phyloP scores from a whole-genome alignment of 2,113 vertebrate species.

The Cyprinodon tularosa region DNA sequence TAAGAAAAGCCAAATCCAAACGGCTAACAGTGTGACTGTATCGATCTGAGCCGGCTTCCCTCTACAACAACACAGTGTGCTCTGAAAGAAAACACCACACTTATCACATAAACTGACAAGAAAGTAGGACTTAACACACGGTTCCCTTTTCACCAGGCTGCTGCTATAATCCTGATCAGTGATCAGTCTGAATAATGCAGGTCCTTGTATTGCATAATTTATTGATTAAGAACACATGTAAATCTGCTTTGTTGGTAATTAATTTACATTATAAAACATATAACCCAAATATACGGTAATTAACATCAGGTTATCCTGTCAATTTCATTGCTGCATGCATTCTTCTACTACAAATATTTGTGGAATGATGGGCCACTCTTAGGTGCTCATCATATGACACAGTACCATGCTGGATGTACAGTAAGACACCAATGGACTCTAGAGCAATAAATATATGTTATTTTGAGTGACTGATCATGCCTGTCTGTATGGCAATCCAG shows the following conservation, averaged over 20 bases:
- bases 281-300: neutral
- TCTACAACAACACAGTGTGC: conserved; percentile 37
- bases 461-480: too few relatives aligned
- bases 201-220: neutral
- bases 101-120: conserved; percentile 39
- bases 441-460: too few relatives aligned
- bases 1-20: conserved; percentile 54
- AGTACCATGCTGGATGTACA: too few relatives aligned
- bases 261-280: neutral
- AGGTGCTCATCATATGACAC: neutral
- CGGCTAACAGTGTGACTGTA: conserved; percentile 37
- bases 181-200: neutral
- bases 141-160: neutral
- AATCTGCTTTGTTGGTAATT: neutral
- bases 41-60: conserved; percentile 47
- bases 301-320: neutral
- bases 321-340: neutral
- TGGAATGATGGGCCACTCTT: neutral
- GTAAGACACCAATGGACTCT: too few relatives aligned
- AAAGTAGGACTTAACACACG: conserved; percentile 10
- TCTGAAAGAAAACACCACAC: conserved; percentile 31
- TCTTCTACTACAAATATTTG: neutral
- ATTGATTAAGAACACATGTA: neutral
- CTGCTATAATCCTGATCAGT: neutral
- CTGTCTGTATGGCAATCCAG: too few relatives aligned